Evolutionary conservation across 2,797 vertebrate species (phyloP).

Genomic region (Enteromius argenteus): DNA sequence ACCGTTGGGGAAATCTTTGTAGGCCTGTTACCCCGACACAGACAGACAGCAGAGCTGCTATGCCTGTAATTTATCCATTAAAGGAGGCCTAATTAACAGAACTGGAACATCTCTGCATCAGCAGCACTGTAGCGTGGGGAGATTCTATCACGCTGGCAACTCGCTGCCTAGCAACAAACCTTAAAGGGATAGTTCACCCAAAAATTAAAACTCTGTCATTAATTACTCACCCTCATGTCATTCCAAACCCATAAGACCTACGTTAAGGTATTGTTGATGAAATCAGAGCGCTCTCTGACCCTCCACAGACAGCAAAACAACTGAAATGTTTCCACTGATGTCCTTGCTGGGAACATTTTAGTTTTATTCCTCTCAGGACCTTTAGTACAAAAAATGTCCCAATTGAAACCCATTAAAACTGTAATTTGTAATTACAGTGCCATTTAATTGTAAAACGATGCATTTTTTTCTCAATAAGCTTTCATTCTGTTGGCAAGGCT

Average conservation of each 20-base stretch:
- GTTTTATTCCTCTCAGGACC: too few relatives aligned
- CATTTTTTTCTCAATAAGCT: too few relatives aligned
- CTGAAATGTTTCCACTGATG: too few relatives aligned
- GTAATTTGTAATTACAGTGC: too few relatives aligned
- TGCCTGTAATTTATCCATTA: conserved; percentile 45
- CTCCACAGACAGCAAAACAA: too few relatives aligned
- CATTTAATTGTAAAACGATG: too few relatives aligned
- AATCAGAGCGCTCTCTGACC: too few relatives aligned
- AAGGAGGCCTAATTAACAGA: conserved; percentile 38
- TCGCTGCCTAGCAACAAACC: conserved; percentile 40
- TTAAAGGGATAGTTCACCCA: background rate
- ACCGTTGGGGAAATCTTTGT: conserved; percentile 24
- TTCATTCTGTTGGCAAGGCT: too few relatives aligned
- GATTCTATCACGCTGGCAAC: background rate
- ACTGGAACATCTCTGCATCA: conserved; percentile 40
- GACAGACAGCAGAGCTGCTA: conserved; percentile 8
- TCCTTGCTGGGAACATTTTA: too few relatives aligned
- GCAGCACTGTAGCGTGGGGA: conserved; percentile 19
- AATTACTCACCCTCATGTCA: background rate
- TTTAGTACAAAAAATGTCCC: too few relatives aligned
- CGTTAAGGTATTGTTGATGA: too few relatives aligned
- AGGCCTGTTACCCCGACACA: conserved; percentile 32
- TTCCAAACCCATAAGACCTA: background rate
- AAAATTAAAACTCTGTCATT: background rate
- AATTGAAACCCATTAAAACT: too few relatives aligned